Base-by-base conservation (phyloP, 2,888 invertebrate species). In the Troilus luridus region DNA sequence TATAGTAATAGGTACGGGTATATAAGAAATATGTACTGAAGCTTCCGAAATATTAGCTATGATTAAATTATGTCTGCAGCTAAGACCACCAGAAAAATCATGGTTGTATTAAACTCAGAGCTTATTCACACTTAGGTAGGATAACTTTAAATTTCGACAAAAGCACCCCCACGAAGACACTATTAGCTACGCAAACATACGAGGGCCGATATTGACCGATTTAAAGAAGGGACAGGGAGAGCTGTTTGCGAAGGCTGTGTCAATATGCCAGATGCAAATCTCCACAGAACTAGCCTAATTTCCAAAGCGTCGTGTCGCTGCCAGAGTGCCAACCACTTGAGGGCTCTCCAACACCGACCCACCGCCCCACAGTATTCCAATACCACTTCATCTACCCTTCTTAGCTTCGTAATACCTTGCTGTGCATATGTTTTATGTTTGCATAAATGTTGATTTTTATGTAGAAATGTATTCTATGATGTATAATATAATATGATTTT, bases 201-300 rank as follows among this genome's bases (percentile, higher is more conserved):
- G 21, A 58, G 88, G 62, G 60, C 60, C 24, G 54, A 27, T 90
- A 72, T 90, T 90, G 64, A 72, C 90, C 41, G 58, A 90, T 90
- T 90, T 90, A 90, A 90, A 90, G 90, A 90, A 90, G 67, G 90
- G 85, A 56, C 56, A 85, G 56, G 11, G 56, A 21, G 56, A 85
- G 56, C n/a, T 85, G 85, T 85, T 85, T 85, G 85, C 56, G 56
- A 12, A 56, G 58, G 72, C 90, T 90, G 67, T 90, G 90, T 90
- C 90, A 90, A 90, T 90, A 90, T 90, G 90, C 90, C 90, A 90
- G 62, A 90, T 90, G 90, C 90, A 90, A 90, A 90, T 90, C 90
- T 59, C 56, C 19, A 24, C 14, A 62, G 62, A 85, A 85, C 85
- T 85, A 85, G 85, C 85, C 85, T 85, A 85, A 85, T 85, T 85